Evolutionary conservation across 1,140 invertebrate genomes (phyloP).

Genomic region (Sitobion miscanthi): DNA sequence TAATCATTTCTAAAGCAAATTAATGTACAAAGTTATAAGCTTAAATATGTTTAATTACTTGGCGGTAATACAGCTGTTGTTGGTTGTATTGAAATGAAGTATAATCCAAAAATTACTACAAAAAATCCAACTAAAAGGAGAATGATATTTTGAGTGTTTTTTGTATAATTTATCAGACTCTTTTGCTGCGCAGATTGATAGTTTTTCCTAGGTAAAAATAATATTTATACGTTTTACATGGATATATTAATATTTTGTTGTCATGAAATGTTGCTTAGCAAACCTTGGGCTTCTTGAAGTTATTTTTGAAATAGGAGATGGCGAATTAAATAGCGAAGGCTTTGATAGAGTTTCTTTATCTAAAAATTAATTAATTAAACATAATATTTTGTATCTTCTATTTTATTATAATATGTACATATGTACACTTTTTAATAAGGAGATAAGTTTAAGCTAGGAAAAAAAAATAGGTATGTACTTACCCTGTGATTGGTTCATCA

Average conservation of each 20-base stretch:
- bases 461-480: background rate
- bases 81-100: constrained; percentile 44
- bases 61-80: constrained; percentile 31
- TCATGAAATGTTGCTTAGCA: background rate
- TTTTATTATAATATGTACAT: background rate
- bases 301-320: constrained; percentile 26
- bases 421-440: background rate
- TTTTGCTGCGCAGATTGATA: background rate
- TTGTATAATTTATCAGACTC: background rate
- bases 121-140: constrained; percentile 31
- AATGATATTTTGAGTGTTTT: constrained; percentile 3
- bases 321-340: background rate
- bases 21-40: background rate
- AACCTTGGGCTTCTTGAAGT: constrained; percentile 27
- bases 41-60: background rate
- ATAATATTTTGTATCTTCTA: background rate
- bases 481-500: constrained; percentile 27
- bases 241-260: background rate
- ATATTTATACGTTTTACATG: background rate
- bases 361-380: background rate
- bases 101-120: constrained; percentile 29
- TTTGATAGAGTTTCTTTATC: background rate
- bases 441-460: background rate
- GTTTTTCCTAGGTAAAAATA: background rate
- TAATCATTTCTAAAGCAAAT: background rate